These are phyloP conservation scores for Betta splendens DNA, from an alignment of 2,797 vertebrate genomes.

Conservation along the genomic window DNA sequence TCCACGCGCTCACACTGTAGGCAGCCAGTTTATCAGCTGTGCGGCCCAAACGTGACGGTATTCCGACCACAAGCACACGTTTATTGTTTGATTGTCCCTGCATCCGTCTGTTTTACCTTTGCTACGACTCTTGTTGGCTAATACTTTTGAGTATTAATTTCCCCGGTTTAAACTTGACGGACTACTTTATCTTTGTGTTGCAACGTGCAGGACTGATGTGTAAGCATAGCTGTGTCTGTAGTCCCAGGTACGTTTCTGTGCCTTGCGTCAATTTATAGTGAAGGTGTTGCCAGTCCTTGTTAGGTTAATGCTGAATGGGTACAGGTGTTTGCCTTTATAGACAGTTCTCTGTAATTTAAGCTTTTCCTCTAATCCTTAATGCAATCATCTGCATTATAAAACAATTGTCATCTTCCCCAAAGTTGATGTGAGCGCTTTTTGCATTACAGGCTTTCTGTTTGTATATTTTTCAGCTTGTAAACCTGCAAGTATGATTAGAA, in stretches of 20 bases:
- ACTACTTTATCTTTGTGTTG: conserved; percentile 10
- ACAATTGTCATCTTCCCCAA: too few species aligned
- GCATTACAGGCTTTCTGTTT: too few species aligned
- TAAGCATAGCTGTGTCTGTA: not conserved
- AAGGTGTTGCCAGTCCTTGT: too few species aligned
- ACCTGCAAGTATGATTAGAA: conserved; percentile 27
- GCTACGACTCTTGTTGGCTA: not conserved
- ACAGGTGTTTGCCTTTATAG: too few species aligned
- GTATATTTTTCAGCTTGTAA: not conserved
- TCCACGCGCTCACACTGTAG: conserved; percentile 1
- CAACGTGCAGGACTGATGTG: conserved; percentile 10
- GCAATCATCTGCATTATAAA: too few species aligned
- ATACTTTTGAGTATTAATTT: conserved; percentile 24
- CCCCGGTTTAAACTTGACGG: conserved; percentile 6
- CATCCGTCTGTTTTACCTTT: conserved; percentile 2
- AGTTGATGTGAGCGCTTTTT: too few species aligned
- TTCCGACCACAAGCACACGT: not conserved
- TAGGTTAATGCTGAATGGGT: too few species aligned
- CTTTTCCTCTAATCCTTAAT: too few species aligned
- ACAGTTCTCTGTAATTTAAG: too few species aligned
- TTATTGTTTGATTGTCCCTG: not conserved
- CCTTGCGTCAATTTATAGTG: too few species aligned
- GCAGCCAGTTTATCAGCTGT: too few species aligned
- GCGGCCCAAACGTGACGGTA: not conserved
- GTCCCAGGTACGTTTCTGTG: too few species aligned